These are phyloP conservation scores for Anas platyrhynchos DNA, from an alignment of 2,113 vertebrate genomes.

Conservation along the genomic window DNA sequence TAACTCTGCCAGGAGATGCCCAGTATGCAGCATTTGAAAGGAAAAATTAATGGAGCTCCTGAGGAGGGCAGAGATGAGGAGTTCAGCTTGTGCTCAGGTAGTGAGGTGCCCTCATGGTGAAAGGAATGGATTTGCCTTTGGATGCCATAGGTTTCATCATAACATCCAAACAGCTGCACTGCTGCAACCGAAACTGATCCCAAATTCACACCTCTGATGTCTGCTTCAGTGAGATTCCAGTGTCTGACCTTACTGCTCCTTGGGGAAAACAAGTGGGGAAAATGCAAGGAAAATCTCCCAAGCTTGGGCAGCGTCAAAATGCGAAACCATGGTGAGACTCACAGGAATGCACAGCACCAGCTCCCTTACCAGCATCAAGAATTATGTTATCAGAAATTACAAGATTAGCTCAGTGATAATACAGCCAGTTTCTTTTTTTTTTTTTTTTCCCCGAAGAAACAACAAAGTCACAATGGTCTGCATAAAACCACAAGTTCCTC, in stretches of 20 bases:
- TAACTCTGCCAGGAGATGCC: fast-evolving
- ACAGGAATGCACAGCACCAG: not conserved
- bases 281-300: not conserved
- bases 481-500: not conserved
- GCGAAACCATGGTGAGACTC: not conserved
- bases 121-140: not conserved
- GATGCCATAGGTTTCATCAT: not conserved
- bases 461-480: not conserved
- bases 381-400: not conserved
- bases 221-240: not conserved
- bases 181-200: not conserved
- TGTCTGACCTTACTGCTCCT: not conserved
- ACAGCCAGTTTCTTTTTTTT: no score
- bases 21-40: not conserved
- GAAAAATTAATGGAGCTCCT: not conserved
- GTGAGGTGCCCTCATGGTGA: not conserved
- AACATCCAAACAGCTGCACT: fast-evolving
- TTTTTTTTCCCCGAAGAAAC: not conserved
- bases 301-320: not conserved
- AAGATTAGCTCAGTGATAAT: not conserved
- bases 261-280: not conserved
- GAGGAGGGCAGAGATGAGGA: not conserved
- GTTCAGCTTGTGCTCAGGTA: not conserved
- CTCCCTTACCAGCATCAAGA: not conserved
- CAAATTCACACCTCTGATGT: not conserved